Conservation (phyloP, 2,888 invertebrate species). For the Steinernema hermaphroditum region DNA sequence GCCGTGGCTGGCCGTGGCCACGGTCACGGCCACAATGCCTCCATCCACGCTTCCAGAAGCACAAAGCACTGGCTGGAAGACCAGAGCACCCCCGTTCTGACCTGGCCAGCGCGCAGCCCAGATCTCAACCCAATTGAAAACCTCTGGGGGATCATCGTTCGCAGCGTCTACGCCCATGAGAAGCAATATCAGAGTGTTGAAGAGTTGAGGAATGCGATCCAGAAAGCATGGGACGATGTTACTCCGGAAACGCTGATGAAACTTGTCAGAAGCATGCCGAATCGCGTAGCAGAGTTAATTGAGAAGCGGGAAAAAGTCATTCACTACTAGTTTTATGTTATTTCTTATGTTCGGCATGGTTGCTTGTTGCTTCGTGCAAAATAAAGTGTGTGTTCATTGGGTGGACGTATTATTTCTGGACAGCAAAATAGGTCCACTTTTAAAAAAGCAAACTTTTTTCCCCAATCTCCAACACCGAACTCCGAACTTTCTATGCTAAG, state of each 20-base stretch:
- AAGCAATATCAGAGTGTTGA: not conserved
- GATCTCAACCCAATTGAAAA: not conserved
- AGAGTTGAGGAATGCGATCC: not conserved
- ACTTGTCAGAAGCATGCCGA: not conserved
- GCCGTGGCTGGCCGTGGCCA: too few species aligned
- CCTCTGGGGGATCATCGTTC: not conserved
- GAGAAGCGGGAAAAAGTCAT: not conserved
- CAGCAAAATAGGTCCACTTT: too few species aligned
- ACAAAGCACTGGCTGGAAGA: too few species aligned
- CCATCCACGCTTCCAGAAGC: too few species aligned
- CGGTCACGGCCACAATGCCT: too few species aligned
- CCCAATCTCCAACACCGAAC: too few species aligned
- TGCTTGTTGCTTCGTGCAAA: not conserved
- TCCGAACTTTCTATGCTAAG: too few species aligned
- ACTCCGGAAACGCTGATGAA: not conserved
- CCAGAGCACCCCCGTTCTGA: too few species aligned
- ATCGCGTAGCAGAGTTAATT: not conserved
- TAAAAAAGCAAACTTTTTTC: too few species aligned
- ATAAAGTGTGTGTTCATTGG: not conserved
- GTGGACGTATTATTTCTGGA: too few species aligned
- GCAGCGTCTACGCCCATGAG: not conserved
- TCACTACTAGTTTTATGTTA: not conserved
- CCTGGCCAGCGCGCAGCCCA: too few species aligned
- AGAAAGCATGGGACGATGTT: not conserved
- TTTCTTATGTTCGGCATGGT: not conserved